These are phyloP conservation scores for Macrocentrus cingulum DNA, from an alignment of 1,140 invertebrate genomes.

Conservation along the genomic window DNA sequence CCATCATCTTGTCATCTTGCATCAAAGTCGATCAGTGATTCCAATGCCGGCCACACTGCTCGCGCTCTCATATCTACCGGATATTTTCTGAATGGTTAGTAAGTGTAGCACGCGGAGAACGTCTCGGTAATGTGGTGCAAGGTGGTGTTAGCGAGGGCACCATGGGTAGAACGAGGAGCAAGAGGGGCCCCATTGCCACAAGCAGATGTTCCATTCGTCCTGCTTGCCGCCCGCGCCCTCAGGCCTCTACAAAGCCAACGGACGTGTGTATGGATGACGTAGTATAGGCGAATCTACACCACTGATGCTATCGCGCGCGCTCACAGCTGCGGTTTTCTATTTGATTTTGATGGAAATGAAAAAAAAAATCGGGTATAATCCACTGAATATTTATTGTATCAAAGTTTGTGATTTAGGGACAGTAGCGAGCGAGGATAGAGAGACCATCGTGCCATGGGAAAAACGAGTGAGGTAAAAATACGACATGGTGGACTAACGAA, in stretches of 20 bases:
- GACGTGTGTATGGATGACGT: conserved; percentile 19
- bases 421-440: no score
- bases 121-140: conserved; percentile 38
- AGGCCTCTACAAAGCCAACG: conserved; percentile 47
- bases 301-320: conserved; percentile 5
- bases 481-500: conserved; percentile 30
- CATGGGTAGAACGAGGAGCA: conserved; percentile 3
- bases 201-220: conserved; percentile 57
- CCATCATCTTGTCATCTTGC: background rate
- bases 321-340: conserved; percentile 1
- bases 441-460: no score
- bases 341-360: no score
- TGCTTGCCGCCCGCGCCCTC: conserved; percentile 41
- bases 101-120: conserved; percentile 8
- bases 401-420: no score
- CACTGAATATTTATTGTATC: no score
- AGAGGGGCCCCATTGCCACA: conserved; percentile 30
- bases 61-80: background rate
- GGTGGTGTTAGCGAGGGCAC: conserved; percentile 32
- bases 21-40: conserved; percentile 32
- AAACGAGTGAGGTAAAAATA: background rate
- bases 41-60: conserved; percentile 37
- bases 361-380: no score
- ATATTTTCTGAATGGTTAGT: conserved; percentile 39
- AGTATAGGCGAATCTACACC: conserved; percentile 15